Evolutionary conservation across 2,113 vertebrate genomes (phyloP), one percentile per base, ranked within the genome.

Genomic region (Myotis yumanensis): DNA sequence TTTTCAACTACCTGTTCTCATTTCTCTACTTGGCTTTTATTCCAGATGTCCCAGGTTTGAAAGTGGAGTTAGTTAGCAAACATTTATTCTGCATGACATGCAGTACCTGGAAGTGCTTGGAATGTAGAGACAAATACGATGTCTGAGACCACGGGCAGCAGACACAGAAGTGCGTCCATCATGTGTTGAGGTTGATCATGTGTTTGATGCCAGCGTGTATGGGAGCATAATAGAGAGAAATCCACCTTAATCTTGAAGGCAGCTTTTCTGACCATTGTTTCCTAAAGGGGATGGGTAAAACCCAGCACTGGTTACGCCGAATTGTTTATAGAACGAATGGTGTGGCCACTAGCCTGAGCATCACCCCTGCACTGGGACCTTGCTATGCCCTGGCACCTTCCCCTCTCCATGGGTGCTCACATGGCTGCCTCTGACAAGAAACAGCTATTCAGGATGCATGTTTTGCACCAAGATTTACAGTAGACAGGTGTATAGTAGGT

Each of bases 101-200:
- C 23, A 2, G 1, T 22, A 3, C 1, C 35, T 18, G 30, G 15
- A 15, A 20, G 2, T 37, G 11, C 7, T 30, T 37, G 75, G 30
- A 3, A 51, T 15, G 16, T 4, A 5, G 20, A 28, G 3, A 17
- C 14, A 9, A 23, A 1, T 25, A 4, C 11, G 23, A 22, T 30
- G 11, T 37, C 32, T 1, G 2, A 32, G 59, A 25, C 40, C 11
- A 1, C 5, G 2, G 35, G 32, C 8, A 2, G 51, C 5, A 28
- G 77, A 16, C 0, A n/a, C 8, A 52, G 46, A 30, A 14, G 23
- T 5, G 23, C 4, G 0, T 9, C 30, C 3, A 1, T 9, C 12
- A 2, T 3, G 28, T 11, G 28, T 3, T 23, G 20, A 8, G 57
- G 57, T 20, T 64, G 30, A 51, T 25, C 35, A 11, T 9, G 12